Evolutionary conservation across 1,140 invertebrate genomes (phyloP).

Genomic region (Microplitis mediator): DNA sequence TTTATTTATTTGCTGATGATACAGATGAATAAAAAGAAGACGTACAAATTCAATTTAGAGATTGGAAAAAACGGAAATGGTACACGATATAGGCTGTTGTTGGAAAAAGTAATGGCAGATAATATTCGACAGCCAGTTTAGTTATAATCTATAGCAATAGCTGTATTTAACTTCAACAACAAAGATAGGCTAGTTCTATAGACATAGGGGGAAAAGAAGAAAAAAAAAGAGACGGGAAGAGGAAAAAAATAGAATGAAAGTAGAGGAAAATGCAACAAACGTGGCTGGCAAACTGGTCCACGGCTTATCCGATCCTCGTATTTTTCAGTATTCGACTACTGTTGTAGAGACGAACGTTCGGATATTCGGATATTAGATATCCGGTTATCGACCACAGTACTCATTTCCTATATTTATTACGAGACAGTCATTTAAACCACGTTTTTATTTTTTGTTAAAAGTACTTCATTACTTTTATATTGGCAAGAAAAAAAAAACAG

Average conservation of each 20-base stretch:
- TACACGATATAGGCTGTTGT: conserved; percentile 10
- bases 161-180: not conserved
- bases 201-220: too few species aligned
- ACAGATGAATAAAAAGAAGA: not conserved
- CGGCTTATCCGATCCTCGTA: conserved; percentile 48
- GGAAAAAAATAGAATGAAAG: conserved; percentile 4
- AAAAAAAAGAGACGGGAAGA: not conserved
- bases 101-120: conserved; percentile 18
- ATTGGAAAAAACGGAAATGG: conserved; percentile 18
- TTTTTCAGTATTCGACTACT: conserved; percentile 40
- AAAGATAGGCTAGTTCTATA: not conserved
- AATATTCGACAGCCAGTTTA: conserved; percentile 11
- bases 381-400: conserved; percentile 43
- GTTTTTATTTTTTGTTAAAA: not conserved
- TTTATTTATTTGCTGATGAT: not conserved
- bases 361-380: conserved; percentile 55
- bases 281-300: conserved; percentile 32
- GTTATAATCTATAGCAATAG: too few species aligned
- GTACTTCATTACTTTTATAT: not conserved
- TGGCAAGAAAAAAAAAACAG: not conserved
- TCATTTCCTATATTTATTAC: conserved; percentile 44
- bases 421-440: conserved; percentile 31
- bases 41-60: conserved; percentile 27
- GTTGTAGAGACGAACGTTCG: conserved; percentile 36
- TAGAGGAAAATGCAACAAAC: conserved; percentile 20